These are phyloP conservation scores for Chelonus formosanus DNA, from an alignment of 2,888 invertebrate species.

Conservation along the genomic window DNA sequence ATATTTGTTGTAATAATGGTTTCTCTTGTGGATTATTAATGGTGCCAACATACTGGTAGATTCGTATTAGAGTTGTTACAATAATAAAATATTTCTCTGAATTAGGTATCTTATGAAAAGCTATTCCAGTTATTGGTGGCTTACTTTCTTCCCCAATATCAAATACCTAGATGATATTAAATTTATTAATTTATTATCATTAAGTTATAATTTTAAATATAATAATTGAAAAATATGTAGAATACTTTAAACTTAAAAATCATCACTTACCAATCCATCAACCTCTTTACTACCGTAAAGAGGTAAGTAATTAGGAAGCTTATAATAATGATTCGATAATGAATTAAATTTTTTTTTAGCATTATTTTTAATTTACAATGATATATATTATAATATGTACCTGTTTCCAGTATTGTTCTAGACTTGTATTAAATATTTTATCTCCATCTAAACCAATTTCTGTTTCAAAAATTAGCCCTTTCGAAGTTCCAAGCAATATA, in stretches of 20 bases:
- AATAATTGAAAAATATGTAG: too few species aligned
- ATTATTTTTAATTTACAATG: conserved; percentile 27
- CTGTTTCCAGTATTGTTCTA: conserved; percentile 86
- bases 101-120: conserved; percentile 79
- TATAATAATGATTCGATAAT: conserved; percentile 36
- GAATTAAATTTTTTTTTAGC: conserved; percentile 28
- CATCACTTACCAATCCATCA: conserved; percentile 75
- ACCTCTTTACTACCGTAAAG: conserved; percentile 78
- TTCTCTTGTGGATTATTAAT: conserved; percentile 79
- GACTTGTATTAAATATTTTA: conserved; percentile 78
- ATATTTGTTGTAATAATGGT: conserved; percentile 81
- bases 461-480: conserved; percentile 89
- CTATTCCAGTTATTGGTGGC: conserved; percentile 86
- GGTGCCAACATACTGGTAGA: conserved; percentile 87
- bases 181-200: neutral
- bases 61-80: conserved; percentile 81
- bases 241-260: too few species aligned
- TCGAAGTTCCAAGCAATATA: conserved; percentile 88
- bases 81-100: conserved; percentile 82
- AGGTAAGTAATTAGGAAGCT: conserved; percentile 81
- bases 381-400: conserved; percentile 63
- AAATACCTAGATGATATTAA: conserved; percentile 73
- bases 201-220: too few species aligned
- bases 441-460: conserved; percentile 86
- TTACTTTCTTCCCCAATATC: conserved; percentile 83